phyloP scores from a whole-genome alignment of 2,888 invertebrate species.

The Dolichopus griseipennis region DNA sequence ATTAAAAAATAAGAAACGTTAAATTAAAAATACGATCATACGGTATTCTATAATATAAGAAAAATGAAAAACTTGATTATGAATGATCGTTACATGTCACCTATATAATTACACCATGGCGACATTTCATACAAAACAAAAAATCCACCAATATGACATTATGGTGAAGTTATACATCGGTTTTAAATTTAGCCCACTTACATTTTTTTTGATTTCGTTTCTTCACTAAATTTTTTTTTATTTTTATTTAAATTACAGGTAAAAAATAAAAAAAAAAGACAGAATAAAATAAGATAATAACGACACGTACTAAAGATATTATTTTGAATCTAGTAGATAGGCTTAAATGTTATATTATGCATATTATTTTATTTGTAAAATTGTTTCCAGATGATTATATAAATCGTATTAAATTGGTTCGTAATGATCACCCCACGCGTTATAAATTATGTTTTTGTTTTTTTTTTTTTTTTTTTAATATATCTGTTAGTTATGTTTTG shows the following conservation, averaged over 20 bases:
- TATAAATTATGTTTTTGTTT: background rate
- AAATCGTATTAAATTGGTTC: slow-evolving; percentile 16
- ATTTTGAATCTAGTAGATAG: too few species aligned
- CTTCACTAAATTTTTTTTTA: too few species aligned
- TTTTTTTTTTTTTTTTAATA: too few species aligned
- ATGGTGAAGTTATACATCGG: slow-evolving; percentile 14
- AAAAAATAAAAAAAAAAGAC: too few species aligned
- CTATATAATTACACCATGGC: background rate
- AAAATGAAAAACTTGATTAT: background rate
- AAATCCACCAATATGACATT: background rate
- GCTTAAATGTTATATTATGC: too few species aligned
- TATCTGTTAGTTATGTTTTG: too few species aligned
- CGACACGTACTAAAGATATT: too few species aligned
- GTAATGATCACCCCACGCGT: slow-evolving; percentile 18
- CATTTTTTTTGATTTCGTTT: background rate
- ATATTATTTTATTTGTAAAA: background rate
- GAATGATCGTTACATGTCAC: slow-evolving; percentile 1
- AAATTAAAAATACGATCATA: too few species aligned
- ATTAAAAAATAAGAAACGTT: too few species aligned
- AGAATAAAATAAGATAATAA: too few species aligned
- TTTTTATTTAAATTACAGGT: too few species aligned
- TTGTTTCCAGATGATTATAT: background rate
- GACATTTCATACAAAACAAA: background rate
- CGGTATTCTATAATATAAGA: too few species aligned
- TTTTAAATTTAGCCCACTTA: slow-evolving; percentile 13